Evolutionary conservation across 1,140 invertebrate genomes (phyloP).

Genomic region (Sinonovacula constricta): DNA sequence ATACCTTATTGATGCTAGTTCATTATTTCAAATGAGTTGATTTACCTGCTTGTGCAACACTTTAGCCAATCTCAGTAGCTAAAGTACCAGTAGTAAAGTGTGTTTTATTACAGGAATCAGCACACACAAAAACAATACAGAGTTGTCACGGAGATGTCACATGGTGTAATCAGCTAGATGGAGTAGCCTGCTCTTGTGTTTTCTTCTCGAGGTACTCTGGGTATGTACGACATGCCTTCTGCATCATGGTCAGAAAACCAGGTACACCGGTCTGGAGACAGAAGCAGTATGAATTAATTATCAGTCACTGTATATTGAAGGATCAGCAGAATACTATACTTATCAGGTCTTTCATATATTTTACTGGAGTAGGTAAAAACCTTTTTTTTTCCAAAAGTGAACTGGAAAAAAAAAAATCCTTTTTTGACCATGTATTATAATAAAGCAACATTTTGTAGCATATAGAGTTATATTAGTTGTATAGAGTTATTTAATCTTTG

Average conservation of each 20-base stretch:
- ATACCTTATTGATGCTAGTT: no score
- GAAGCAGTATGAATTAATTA: slow-evolving; percentile 23
- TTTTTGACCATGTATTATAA: no score
- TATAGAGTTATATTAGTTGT: no score
- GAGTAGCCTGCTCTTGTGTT: slow-evolving; percentile 23
- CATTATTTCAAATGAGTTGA: no score
- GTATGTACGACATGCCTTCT: slow-evolving; percentile 72
- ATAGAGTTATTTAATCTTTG: no score
- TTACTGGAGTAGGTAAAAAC: not conserved
- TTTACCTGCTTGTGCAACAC: no score
- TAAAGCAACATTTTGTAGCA: no score
- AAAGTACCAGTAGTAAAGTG: not conserved
- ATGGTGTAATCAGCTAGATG: not conserved
- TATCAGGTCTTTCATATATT: not conserved
- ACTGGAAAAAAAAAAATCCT: not conserved
- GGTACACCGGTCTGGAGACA: slow-evolving; percentile 73
- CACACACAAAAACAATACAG: not conserved
- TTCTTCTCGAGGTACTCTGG: slow-evolving; percentile 61
- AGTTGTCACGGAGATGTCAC: not conserved
- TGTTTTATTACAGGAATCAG: not conserved
- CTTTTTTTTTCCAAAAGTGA: not conserved
- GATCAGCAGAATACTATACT: not conserved
- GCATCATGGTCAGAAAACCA: slow-evolving; percentile 73
- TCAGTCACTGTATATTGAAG: not conserved
- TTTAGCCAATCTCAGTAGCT: not conserved